Base-by-base conservation (phyloP, 1,140 invertebrate genomes). In the Periplaneta americana region DNA sequence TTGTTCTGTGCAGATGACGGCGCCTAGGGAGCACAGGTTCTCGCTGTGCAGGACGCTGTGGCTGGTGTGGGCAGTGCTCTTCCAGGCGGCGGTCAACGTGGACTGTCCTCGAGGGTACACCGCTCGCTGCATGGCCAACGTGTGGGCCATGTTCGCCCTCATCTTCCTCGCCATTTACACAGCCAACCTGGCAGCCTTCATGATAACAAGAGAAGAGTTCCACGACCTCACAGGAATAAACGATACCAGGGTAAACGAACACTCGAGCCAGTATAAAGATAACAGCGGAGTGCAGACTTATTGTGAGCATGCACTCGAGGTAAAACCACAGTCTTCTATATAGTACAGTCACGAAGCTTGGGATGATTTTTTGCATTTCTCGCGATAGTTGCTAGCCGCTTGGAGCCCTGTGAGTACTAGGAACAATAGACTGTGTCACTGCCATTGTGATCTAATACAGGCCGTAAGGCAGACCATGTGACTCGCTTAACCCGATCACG, bases 51-150 rank as follows among this genome's bases (percentile, higher is more conserved):
- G 98, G 80, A 98, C 98, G 1, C 98, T 99, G 87, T 99, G 98
- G 98, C 91, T 99, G 81, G 98, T 99, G n/a, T 99, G 98, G 98
- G 97, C 98, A n/a, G 97, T 99, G 39, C 91, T 99, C 28, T 99
- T 99, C 89, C 96, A 97, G 89, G 98, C 98, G 34, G 97, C 98
- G 74, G 98, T 99, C 11, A 97, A 98, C 86, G 96, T 98, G 75
- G 97, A 99, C 88, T 98, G 96, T 75, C 98, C 98, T 0, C 91
- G 95, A 85, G 97, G 97, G 57, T 97, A 98, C 86, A 98, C 95
- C 80, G 95, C 95, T 36, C 94, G 92, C 0, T 82, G 82, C 34
- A 74, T 92, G 85, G 88, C 89, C 34, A 92, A 91, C 84, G 88
- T 92, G 35, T 93, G 92, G 93, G 92, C 93, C 22, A 89, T 93